Base-by-base conservation (phyloP, 1,140 invertebrate species). In the Zaprionus vittiger region DNA sequence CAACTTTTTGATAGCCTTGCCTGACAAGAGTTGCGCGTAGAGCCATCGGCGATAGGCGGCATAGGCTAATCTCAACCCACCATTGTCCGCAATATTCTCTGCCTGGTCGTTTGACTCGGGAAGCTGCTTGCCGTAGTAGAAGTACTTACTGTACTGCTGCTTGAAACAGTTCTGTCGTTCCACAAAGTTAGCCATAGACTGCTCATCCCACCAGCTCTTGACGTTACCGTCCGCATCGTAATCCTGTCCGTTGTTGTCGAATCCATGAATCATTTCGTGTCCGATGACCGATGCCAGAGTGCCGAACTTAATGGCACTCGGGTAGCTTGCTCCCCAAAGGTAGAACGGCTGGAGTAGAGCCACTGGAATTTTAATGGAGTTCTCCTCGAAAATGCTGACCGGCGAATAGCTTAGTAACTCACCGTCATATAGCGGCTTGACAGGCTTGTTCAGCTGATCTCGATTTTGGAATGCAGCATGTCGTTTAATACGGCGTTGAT, bases 181-280 rank as follows among this genome's bases (percentile, higher is more conserved):
- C 14, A 66, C 20, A 61, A 92, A 92, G 2, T 73, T 79, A 0
- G 5, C 15, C 2, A 76, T 79, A 5, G 90, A 91, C 15, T 41
- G 24, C 6, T 79, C 65, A 44, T 92, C 91, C 91, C 91, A 92
- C 91, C 91, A 92, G 24, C 80, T 80, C 0, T 71, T 38, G 0
- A 57, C 28, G 24, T 91, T 92, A 5, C 98, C 99, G 65, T 97
- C 95, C 84, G 97, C 98, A 93, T 99, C 98, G 92, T 98, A 99
- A 77, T 98, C 96, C 0, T 98, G 95, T 1, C 98, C 92, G 1
- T 57, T 31, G 68, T 95, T 93, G 62, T 95, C 95, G 75, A 96
- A 96, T 1, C 95, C 95, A 68, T 96, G 95, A n/a, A 95, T 95
- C n/a, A 96, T 94, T 85, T 96, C 95, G 78, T 96, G 96, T 0